Conservation (phyloP, 2,797 vertebrate genomes). For the Pachyuromys duprasi region DNA sequence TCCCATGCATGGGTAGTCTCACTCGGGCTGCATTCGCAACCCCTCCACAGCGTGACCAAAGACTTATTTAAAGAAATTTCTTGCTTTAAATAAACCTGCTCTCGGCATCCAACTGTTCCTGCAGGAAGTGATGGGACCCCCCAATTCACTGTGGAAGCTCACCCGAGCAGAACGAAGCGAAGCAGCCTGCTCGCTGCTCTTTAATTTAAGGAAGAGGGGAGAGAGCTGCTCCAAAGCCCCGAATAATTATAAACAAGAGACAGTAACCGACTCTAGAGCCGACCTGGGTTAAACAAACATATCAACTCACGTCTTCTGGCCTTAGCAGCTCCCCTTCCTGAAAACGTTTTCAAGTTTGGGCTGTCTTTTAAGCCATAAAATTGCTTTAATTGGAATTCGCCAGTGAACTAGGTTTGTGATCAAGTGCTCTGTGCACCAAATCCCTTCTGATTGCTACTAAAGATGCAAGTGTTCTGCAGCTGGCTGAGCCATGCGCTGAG, state of each 20-base stretch:
- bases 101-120: conserved; percentile 56
- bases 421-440: conserved; percentile 33
- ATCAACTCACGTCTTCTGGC: background rate
- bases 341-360: conserved; percentile 16
- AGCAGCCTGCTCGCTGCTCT: background rate
- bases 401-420: background rate
- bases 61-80: conserved; percentile 68
- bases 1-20: conserved; percentile 19
- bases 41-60: conserved; percentile 70
- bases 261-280: background rate
- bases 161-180: conserved; percentile 57
- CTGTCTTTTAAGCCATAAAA: conserved; percentile 13
- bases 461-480: conserved; percentile 26
- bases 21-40: conserved; percentile 12
- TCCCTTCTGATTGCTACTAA: conserved; percentile 66
- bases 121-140: conserved; percentile 63
- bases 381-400: conserved; percentile 65
- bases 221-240: conserved; percentile 47
- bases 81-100: conserved; percentile 76
- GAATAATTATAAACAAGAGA: conserved; percentile 32
- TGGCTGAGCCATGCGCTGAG: conserved; percentile 13
- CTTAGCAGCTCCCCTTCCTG: background rate
- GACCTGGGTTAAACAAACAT: background rate
- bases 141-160: conserved; percentile 51
- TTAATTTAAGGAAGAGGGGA: conserved; percentile 43